Percentiles rank a stretch among this genome's conserved stretches.
phyloP scores from a whole-genome alignment of 1,140 invertebrate species.

The roundworm (Caenorhabditis elegans) region WBcel235 BX284605.5:14712501-14713000 shows the following conservation, averaged over 20 bases:
- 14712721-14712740: slow-evolving; percentile 23
- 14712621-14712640: slow-evolving; percentile 10
- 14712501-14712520: no score
- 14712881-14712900: no score
- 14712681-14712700: neutral
- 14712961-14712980: neutral
- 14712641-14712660: neutral
- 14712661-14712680: neutral
- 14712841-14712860: neutral
- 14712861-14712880: neutral
- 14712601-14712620: neutral
- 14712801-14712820: neutral
- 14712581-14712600: slow-evolving; percentile 2
- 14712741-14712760: neutral
- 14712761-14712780: slow-evolving; percentile 4
- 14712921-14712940: no score
- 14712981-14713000: neutral
- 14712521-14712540: neutral
- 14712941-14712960: neutral
- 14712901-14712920: no score
- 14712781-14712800: slow-evolving; percentile 13
- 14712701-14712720: neutral
- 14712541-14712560: slow-evolving; percentile 5
- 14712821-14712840: slow-evolving; percentile 5
- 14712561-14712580: neutral